phyloP scores from a whole-genome alignment of 2,888 invertebrate species.

The Pristionchus mayeri region DNA sequence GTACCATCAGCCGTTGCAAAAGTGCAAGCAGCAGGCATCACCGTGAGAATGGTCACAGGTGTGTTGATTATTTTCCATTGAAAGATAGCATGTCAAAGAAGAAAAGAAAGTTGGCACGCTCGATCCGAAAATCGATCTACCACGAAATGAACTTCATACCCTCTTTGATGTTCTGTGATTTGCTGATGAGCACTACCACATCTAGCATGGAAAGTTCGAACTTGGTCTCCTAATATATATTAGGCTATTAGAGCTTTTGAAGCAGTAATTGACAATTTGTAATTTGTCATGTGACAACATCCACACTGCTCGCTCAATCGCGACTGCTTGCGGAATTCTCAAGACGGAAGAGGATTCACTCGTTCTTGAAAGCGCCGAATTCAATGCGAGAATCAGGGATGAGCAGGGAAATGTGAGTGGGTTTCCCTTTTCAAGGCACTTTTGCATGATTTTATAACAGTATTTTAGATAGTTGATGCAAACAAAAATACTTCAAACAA shows the following conservation, averaged over 20 bases:
- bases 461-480: no score
- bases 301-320: constrained; percentile 97
- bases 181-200: constrained; percentile 80
- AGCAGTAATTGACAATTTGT: no score
- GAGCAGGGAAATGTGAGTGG: constrained; percentile 60
- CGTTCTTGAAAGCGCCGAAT: constrained; percentile 96
- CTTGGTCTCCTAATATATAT: no score
- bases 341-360: constrained; percentile 94
- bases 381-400: constrained; percentile 84
- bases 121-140: no score
- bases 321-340: constrained; percentile 94
- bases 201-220: no score
- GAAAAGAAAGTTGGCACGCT: constrained; percentile 85
- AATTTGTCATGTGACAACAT: constrained; percentile 98
- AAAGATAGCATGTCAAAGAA: constrained; percentile 80
- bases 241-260: no score
- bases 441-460: no score
- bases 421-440: no score
- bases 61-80: constrained; percentile 80
- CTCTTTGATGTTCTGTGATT: constrained; percentile 77
- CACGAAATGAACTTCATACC: no score
- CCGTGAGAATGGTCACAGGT: constrained; percentile 80
- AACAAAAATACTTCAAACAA: no score
- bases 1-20: constrained; percentile 79
- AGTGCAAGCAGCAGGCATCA: constrained; percentile 79